Evolutionary conservation across 2,113 vertebrate species (phyloP), one percentile per base, ranked within the genome.

Genomic region (Pseudopipra pipra): DNA sequence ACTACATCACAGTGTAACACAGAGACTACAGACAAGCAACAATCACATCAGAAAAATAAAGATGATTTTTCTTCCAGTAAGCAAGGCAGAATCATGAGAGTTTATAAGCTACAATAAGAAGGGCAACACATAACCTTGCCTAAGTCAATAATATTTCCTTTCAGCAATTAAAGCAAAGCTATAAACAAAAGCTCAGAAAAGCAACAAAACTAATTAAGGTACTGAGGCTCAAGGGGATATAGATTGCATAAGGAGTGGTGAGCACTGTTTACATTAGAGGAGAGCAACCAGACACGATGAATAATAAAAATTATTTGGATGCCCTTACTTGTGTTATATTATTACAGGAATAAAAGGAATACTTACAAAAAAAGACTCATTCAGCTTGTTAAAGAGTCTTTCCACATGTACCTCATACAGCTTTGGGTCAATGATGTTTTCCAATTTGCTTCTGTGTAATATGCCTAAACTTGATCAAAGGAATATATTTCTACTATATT

Each of bases 121-220:
- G 7, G 39, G 41, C 46, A 85, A 79, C 54, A 76, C 35, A 65
- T 62, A 80, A 85, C 70, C 84, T 78, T 85, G 89, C 30, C 56
- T 52, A 79, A 89, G 79, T 84, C 82, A 62, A 4, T 52, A 87
- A 15, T 46, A 74, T 3, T 58, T 90, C 37, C 47, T 88, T 90
- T 56, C 74, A 83, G 75, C 85, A 94, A 74, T 94, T 82, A 79
- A 68, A 85, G 58, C 12, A 17, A 88, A 85, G 54, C 58, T 94
- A 63, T 43, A 82, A 92, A 79, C 55, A 95, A 75, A 87, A 75
- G n/a, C 63, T 89, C 35, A 65, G 79, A 87, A 95, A 94, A 86
- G 56, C 61, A 92, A 65, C 67, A 77, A 52, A 91, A 76, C 54
- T 43, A 65, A 90, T 86, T 93, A 77, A 7, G 13, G 87, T 58